Base-by-base conservation (phyloP, 2,113 vertebrate species). In the Bambusicola thoracicus region DNA sequence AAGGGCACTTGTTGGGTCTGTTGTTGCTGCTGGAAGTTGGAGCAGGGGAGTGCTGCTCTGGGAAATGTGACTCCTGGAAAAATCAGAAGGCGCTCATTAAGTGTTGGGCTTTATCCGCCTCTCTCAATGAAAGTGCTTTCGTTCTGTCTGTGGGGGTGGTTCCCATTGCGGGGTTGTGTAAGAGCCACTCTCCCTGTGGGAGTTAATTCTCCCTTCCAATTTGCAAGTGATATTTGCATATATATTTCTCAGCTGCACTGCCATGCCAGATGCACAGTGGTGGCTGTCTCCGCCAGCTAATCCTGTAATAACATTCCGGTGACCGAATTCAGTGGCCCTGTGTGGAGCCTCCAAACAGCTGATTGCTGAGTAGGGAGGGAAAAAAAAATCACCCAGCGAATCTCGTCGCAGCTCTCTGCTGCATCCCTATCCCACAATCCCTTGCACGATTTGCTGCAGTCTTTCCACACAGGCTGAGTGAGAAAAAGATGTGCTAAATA, bases 341-440 rank as follows among this genome's bases (percentile, higher is more conserved):
- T 84, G 79, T 67, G 34, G 95, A 96, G 97, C 95, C 44, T 93
- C 82, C 34, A 73, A 98, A 97, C 97, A 97, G 97, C 96, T 97
- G 97, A 98, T 97, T 95, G 97, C 98, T 98, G 98, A 98, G 96
- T 97, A 95, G 97, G 96, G 97, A 97, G 92, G 93, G 85, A 90
- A 82, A 68, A 90, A 90, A 96, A 96, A 78, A 94, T 43, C 93
- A 94, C 74, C 92, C 97, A 97, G 95, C 98, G 95, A 98, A 98
- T 98, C 98, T 98, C 76, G 34, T 96, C 78, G 95, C 96, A 96
- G 98, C 97, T 97, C 96, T 96, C 94, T 98, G 97, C 98, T 98
- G 98, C 98, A 98, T 98, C 98, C 97, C 96, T 93, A 98, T 98
- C 96, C 98, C 98, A 98, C 92, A 97, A 98, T 98, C 94, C 98